Conservation (phyloP, 2,113 vertebrate species). For the Sinosuthora webbiana region DNA sequence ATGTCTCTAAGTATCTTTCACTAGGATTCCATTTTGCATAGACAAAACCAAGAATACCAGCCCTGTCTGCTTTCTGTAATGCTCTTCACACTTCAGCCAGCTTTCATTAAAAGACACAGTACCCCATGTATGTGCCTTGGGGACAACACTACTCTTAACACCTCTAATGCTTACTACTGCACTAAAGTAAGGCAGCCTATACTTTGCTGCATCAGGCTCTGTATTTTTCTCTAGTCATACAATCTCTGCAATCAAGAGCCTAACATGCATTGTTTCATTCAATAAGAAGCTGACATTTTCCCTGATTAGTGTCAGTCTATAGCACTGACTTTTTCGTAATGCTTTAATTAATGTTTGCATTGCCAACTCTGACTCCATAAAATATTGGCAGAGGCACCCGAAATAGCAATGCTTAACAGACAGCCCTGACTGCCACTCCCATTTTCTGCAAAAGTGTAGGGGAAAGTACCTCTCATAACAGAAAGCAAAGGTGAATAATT, state of each 20-base stretch:
- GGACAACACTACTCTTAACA: background rate
- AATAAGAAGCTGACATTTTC: background rate
- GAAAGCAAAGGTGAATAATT: background rate
- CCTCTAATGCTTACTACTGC: background rate
- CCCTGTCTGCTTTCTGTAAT: background rate
- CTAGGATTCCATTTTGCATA: background rate
- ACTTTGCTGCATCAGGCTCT: background rate
- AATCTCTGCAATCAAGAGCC: background rate
- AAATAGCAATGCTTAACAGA: background rate
- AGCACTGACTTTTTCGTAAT: background rate
- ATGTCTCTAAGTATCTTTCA: background rate
- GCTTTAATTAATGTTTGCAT: constrained; percentile 9
- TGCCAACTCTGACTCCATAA: background rate
- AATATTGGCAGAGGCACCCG: background rate
- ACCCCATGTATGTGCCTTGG: background rate
- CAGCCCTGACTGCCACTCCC: background rate
- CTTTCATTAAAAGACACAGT: background rate
- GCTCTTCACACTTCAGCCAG: background rate
- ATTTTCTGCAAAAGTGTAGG: background rate
- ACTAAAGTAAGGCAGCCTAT: background rate
- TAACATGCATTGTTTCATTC: background rate
- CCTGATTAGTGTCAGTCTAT: background rate
- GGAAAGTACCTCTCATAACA: background rate
- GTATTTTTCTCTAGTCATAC: background rate
- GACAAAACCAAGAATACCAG: constrained; percentile 4